Percentiles rank a stretch among this genome's conserved stretches.
Evolutionary conservation across 2,113 vertebrate species (phyloP).

Genomic region (Gadus macrocephalus): DNA sequence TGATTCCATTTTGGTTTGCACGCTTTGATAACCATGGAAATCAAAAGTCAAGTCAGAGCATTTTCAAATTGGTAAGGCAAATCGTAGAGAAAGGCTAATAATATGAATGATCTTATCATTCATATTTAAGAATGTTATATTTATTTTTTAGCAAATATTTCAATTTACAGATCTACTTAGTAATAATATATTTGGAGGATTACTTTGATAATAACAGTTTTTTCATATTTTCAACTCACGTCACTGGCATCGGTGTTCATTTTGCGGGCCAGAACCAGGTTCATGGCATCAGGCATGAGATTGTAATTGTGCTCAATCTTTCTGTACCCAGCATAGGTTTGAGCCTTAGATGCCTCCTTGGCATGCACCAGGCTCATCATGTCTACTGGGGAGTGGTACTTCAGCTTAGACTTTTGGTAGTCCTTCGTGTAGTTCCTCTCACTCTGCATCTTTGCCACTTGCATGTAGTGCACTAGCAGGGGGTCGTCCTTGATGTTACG

Average conservation of each 20-base stretch:
- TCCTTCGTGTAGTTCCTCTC: constrained; percentile 52
- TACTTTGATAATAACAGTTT: no score
- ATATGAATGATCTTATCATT: not conserved
- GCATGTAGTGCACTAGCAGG: constrained; percentile 57
- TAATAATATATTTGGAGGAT: no score
- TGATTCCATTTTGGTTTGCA: no score
- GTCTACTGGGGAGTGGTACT: constrained; percentile 78
- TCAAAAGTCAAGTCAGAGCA: no score
- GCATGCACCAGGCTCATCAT: constrained; percentile 79
- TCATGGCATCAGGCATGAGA: constrained; percentile 43
- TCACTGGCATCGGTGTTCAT: constrained; percentile 78
- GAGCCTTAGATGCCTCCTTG: constrained; percentile 74
- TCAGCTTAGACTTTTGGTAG: constrained; percentile 58
- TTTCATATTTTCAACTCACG: constrained; percentile 56
- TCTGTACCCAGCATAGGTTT: constrained; percentile 52
- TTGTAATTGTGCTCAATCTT: constrained; percentile 33
- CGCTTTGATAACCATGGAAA: no score
- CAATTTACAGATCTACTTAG: no score
- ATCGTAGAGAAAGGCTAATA: no score
- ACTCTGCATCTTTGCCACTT: constrained; percentile 48
- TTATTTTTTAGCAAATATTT: not conserved
- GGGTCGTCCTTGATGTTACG: constrained; percentile 54
- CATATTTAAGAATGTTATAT: not conserved
- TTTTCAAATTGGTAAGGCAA: no score
- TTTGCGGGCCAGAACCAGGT: constrained; percentile 61